These are phyloP conservation scores for Cheilosia vulpina DNA, from an alignment of 2,888 invertebrate species.

Conservation along the genomic window DNA sequence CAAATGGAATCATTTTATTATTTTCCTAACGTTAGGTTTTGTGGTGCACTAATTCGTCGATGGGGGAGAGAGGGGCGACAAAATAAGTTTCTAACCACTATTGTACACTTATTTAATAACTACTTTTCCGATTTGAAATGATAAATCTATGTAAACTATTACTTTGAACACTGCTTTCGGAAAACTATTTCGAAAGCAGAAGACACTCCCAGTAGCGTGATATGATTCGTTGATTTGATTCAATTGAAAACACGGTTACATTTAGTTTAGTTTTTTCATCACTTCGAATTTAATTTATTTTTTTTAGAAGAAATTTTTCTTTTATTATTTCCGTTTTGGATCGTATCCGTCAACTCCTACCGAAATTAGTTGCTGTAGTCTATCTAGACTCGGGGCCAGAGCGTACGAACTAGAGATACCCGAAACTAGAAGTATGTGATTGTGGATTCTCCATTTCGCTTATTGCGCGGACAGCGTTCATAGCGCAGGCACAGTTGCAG, in stretches of 20 bases:
- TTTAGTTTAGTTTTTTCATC: not conserved
- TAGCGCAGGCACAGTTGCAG: not conserved
- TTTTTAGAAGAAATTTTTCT: not conserved
- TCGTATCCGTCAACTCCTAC: not conserved
- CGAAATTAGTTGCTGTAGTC: too few species aligned
- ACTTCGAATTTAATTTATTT: not conserved
- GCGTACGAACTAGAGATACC: not conserved
- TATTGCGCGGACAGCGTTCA: not conserved
- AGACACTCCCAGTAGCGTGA: not conserved
- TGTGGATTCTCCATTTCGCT: not conserved
- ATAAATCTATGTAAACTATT: too few species aligned
- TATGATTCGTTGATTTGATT: not conserved
- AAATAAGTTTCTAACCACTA: not conserved
- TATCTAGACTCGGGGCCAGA: not conserved
- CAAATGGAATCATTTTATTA: not conserved
- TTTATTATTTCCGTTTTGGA: slow-evolving; percentile 1
- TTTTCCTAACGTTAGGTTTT: not conserved
- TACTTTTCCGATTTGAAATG: too few species aligned
- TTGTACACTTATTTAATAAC: not conserved
- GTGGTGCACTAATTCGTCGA: not conserved
- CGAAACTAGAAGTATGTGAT: not conserved
- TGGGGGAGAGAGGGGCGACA: not conserved
- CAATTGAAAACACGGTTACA: not conserved
- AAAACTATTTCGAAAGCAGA: not conserved
- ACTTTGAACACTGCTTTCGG: not conserved